Conservation (phyloP, 2,113 vertebrate species). For the Hirundichthys speculiger region DNA sequence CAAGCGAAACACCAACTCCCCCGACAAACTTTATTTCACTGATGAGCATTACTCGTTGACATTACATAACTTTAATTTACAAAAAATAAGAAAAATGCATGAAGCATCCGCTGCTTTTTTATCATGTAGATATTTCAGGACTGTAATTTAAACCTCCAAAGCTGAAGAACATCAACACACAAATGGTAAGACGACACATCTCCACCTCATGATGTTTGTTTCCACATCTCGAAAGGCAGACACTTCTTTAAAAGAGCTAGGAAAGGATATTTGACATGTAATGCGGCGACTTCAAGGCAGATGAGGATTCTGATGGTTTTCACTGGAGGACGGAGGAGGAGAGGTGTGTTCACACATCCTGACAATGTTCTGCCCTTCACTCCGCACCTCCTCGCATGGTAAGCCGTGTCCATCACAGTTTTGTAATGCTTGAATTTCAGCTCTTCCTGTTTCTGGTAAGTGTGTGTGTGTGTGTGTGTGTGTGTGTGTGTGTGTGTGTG, state of each 20-base stretch:
- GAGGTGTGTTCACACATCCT: slow-evolving; percentile 24
- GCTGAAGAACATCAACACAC: background rate
- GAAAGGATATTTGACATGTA: no score
- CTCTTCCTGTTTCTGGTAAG: slow-evolving; percentile 14
- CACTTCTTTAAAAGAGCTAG: no score
- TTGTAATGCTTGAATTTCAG: slow-evolving; percentile 39
- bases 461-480: slow-evolving; percentile 11
- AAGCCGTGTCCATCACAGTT: slow-evolving; percentile 31
- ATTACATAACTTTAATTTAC: no score
- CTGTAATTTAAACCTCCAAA: background rate
- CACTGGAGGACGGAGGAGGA: background rate
- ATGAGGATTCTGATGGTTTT: background rate
- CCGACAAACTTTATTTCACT: no score
- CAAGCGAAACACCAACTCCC: no score
- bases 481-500: slow-evolving; percentile 37
- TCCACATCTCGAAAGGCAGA: background rate
- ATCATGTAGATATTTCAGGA: background rate
- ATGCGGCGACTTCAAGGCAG: no score
- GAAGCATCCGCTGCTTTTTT: background rate
- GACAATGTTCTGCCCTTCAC: slow-evolving; percentile 34
- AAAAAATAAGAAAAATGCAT: no score
- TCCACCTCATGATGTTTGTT: background rate
- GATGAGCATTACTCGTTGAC: no score
- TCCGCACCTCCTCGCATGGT: slow-evolving; percentile 25
- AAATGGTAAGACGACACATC: no score